phyloP scores from a whole-genome alignment of 1,140 invertebrate genomes.

The Frieseomelitta varia region DNA sequence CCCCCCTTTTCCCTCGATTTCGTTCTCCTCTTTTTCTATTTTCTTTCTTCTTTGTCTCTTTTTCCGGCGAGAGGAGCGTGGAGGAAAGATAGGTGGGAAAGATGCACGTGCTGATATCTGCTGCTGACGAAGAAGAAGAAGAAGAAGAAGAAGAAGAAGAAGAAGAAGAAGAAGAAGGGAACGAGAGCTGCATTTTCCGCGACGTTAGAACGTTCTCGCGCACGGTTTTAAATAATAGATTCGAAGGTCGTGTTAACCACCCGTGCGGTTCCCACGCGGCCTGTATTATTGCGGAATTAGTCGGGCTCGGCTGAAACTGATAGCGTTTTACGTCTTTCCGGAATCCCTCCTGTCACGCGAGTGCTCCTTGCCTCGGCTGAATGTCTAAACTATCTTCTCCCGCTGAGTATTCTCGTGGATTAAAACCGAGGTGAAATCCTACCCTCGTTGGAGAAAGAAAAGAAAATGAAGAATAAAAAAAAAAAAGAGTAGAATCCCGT shows the following conservation, averaged over 20 bases:
- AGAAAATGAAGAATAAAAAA: no score
- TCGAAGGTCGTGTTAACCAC: constrained; percentile 31
- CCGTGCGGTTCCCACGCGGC: constrained; percentile 22
- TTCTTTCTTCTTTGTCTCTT: not conserved
- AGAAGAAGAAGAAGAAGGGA: not conserved
- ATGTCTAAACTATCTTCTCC: not conserved
- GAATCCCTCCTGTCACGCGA: not conserved
- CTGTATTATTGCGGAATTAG: constrained; percentile 36
- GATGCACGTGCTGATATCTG: constrained; percentile 46
- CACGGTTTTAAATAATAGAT: constrained; percentile 60
- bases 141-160: not conserved
- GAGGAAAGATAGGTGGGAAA: constrained; percentile 54
- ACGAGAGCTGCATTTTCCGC: constrained; percentile 22
- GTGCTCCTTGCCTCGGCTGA: not conserved
- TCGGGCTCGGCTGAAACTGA: constrained; percentile 8
- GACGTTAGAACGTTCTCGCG: constrained; percentile 29
- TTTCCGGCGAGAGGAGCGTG: constrained; percentile 8
- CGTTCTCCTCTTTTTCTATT: no score
- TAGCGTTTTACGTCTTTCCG: not conserved
- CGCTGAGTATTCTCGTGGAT: not conserved
- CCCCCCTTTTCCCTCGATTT: not conserved
- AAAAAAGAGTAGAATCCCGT: no score
- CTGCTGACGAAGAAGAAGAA: not conserved
- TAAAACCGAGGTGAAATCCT: not conserved
- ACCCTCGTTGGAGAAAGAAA: not conserved